Percentiles rank a stretch among this genome's conserved stretches.
These are phyloP conservation scores for Umimayanthus chanpuru DNA, from an alignment of 92 coral and sea anemone genomes.

Conservation along the genomic window DNA sequence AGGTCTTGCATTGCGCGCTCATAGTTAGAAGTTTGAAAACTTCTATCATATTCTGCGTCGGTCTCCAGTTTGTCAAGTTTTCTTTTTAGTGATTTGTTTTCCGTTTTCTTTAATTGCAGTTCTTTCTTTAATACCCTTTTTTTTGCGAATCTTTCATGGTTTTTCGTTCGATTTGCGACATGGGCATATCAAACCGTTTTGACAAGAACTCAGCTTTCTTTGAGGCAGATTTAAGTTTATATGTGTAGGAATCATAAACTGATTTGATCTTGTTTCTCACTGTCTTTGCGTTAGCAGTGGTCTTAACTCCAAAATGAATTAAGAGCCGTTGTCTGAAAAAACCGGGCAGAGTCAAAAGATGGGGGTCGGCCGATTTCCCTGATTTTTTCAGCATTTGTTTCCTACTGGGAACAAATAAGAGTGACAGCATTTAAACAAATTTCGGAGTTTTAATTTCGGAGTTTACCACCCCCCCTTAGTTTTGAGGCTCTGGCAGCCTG, in stretches of 20 bases:
- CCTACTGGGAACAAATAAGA: too few relatives aligned
- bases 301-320: conserved; percentile 20
- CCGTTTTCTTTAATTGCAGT: not conserved
- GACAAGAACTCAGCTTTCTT: conserved; percentile 22
- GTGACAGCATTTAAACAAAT: too few relatives aligned
- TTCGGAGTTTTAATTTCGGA: too few relatives aligned
- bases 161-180: conserved; percentile 19
- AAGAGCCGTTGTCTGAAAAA: too few relatives aligned
- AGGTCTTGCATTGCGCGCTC: conserved; percentile 22
- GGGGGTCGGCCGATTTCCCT: too few relatives aligned
- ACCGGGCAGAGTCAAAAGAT: too few relatives aligned
- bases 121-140: conserved; percentile 19
- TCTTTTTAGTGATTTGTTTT: conserved; percentile 17
- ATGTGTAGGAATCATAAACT: not conserved
- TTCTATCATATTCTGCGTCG: not conserved
- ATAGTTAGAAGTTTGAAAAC: not conserved
- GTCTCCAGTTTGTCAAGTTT: conserved; percentile 26
- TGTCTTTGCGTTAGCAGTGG: not conserved
- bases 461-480: too few relatives aligned
- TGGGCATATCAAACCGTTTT: conserved; percentile 21
- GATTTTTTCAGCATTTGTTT: too few relatives aligned
- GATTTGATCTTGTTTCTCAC: conserved; percentile 21
- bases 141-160: conserved; percentile 3
- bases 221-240: not conserved
- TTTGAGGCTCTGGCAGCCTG: too few relatives aligned